phyloP scores from a whole-genome alignment of 64 coral and sea anemone genomes.

The Stylophora pistillata region DNA sequence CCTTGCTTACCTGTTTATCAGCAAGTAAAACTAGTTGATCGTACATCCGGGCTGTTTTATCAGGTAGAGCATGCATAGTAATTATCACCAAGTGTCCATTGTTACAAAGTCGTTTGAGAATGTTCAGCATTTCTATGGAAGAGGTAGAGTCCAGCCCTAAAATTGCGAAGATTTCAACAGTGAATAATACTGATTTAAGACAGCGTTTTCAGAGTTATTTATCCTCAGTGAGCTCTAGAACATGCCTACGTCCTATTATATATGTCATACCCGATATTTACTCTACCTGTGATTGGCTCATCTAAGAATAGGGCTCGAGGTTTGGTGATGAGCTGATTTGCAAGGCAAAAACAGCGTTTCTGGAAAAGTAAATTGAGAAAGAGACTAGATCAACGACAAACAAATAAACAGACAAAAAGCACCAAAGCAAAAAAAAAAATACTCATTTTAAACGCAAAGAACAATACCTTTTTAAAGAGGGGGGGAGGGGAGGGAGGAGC shows the following conservation, averaged over 20 bases:
- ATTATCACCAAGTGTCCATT: conserved; percentile 21
- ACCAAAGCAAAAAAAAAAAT: no score
- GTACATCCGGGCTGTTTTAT: neutral
- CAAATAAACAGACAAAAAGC: neutral
- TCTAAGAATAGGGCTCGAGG: conserved; percentile 2
- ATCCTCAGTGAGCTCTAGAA: no score
- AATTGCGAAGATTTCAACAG: neutral
- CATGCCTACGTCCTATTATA: no score
- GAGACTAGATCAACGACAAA: neutral
- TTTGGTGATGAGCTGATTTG: neutral
- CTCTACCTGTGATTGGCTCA: conserved; percentile 25
- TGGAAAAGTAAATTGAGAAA: neutral
- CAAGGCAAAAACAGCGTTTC: conserved; percentile 4
- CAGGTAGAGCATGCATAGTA: neutral
- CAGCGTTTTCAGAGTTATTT: no score
- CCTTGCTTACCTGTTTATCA: conserved; percentile 7
- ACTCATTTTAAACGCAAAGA: no score
- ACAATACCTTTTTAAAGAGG: no score
- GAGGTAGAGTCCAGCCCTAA: neutral
- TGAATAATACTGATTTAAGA: neutral
- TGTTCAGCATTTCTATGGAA: conserved; percentile 3
- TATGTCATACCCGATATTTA: neutral
- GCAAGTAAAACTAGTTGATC: conserved; percentile 14
- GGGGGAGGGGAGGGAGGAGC: no score
- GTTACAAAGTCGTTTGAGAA: neutral